phyloP scores from a whole-genome alignment of 1,140 invertebrate species.

The Calosoma granatense region DNA sequence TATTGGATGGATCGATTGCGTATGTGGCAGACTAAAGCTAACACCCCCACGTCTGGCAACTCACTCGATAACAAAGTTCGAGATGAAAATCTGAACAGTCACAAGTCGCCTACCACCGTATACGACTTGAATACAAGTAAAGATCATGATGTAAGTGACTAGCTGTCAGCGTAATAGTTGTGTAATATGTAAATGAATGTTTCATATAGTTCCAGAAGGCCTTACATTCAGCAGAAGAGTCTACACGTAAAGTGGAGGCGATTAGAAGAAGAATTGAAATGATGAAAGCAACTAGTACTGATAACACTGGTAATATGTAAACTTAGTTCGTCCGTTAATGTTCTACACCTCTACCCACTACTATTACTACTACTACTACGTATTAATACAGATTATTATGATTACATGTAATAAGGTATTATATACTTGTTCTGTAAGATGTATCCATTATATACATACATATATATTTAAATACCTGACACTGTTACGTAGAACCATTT shows the following conservation, averaged over 20 bases:
- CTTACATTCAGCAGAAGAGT: not conserved
- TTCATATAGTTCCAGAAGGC: not conserved
- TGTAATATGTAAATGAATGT: not conserved
- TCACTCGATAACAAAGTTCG: not conserved
- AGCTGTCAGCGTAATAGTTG: not conserved
- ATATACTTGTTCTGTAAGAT: too few species aligned
- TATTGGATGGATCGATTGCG: not conserved
- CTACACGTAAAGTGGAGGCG: not conserved
- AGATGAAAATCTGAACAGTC: not conserved
- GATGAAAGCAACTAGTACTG: not conserved
- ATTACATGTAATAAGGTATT: too few species aligned
- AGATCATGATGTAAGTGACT: conserved; percentile 2
- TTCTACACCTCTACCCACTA: too few species aligned
- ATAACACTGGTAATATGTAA: not conserved
- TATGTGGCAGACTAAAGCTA: not conserved
- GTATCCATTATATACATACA: too few species aligned
- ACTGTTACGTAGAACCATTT: too few species aligned
- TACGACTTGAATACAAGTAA: not conserved
- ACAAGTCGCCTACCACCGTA: not conserved
- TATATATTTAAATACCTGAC: too few species aligned
- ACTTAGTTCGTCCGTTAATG: conserved; percentile 1
- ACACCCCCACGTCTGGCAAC: not conserved
- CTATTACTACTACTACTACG: too few species aligned
- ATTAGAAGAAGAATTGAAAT: not conserved
- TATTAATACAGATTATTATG: too few species aligned